Conservation (phyloP, 1,140 invertebrate genomes). For the Streblospio benedicti region DNA sequence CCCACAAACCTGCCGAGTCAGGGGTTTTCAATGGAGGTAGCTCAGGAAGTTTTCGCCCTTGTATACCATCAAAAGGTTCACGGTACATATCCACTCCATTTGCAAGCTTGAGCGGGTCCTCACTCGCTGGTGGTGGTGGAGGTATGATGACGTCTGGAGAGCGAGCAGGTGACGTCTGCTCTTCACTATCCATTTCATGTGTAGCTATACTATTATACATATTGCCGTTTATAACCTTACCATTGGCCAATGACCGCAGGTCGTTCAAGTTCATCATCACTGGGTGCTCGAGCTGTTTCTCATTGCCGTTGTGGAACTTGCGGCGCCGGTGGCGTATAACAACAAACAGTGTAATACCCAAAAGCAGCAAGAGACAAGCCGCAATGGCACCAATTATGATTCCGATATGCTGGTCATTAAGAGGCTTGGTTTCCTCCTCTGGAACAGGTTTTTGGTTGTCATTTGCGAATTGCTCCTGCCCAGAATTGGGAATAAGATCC, state of each 20-base stretch:
- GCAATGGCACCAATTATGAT: constrained; percentile 70
- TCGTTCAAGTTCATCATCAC: constrained; percentile 39
- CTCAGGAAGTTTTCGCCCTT: constrained; percentile 36
- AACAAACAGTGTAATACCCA: constrained; percentile 66
- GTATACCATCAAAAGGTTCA: constrained; percentile 53
- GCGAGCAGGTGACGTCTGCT: constrained; percentile 39
- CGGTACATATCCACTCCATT: constrained; percentile 48
- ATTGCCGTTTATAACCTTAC: constrained; percentile 47
- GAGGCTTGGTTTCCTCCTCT: too few species aligned
- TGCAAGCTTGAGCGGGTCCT: constrained; percentile 34
- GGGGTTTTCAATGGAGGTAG: constrained; percentile 17
- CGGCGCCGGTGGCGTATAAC: constrained; percentile 64
- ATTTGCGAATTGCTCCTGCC: too few species aligned
- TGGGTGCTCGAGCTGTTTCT: constrained; percentile 30
- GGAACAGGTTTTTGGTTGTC: too few species aligned
- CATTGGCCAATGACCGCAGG: constrained; percentile 26
- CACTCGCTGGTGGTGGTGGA: too few species aligned
- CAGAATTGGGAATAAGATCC: too few species aligned
- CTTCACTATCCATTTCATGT: constrained; percentile 46
- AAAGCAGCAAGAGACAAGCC: constrained; percentile 63
- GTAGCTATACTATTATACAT: constrained; percentile 52
- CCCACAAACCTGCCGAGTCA: neutral
- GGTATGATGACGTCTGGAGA: too few species aligned
- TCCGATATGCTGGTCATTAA: constrained; percentile 62
- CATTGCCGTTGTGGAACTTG: constrained; percentile 62